These are phyloP conservation scores for Phortica magna DNA, from an alignment of 2,888 invertebrate genomes.

Conservation along the genomic window DNA sequence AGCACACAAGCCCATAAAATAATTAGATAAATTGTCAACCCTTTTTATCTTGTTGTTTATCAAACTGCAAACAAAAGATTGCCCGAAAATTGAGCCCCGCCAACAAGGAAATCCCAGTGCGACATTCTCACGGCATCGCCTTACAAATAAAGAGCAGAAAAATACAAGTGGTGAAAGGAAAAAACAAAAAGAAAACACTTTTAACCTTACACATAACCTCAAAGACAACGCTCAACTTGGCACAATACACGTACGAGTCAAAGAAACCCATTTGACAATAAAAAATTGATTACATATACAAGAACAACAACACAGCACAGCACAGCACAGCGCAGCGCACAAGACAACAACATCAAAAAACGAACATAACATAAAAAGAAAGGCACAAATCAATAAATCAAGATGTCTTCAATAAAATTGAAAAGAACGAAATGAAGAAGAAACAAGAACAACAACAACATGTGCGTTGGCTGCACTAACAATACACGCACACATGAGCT, in stretches of 20 bases:
- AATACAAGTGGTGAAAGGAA: no score
- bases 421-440: background rate
- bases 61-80: background rate
- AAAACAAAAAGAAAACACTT: background rate
- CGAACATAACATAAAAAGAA: background rate
- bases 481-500: no score
- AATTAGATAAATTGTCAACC: conserved; percentile 29
- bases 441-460: background rate
- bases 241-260: background rate
- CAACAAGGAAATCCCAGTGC: background rate
- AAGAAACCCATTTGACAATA: conserved; percentile 17
- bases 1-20: conserved; percentile 1
- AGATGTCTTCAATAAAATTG: conserved; percentile 19
- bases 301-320: background rate
- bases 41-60: background rate
- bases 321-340: conserved; percentile 9
- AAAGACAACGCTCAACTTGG: conserved; percentile 9
- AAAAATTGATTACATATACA: conserved; percentile 25
- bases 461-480: no score
- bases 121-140: conserved; percentile 30
- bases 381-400: conserved; percentile 32
- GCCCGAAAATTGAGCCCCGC: background rate
- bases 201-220: conserved; percentile 27
- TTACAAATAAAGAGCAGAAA: conserved; percentile 1
- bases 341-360: conserved; percentile 3